Percentiles rank a stretch among this genome's conserved stretches.
Conservation (phyloP, 2,113 vertebrate species). For the Apodemus speciosus region DNA sequence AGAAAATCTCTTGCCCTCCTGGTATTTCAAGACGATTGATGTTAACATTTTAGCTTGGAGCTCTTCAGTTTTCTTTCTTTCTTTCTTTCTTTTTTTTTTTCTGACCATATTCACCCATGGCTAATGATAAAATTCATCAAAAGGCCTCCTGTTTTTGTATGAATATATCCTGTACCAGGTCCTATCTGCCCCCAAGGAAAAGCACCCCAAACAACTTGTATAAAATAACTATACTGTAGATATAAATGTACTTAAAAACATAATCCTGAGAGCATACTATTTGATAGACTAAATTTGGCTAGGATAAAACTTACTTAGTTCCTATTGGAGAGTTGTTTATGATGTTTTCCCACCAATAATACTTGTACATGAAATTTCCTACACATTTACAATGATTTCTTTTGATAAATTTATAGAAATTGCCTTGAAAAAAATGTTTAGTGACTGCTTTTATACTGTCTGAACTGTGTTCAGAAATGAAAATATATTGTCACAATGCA, state of each 20-base stretch:
- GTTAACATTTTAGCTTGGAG: background rate
- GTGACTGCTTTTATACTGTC: background rate
- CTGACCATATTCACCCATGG: background rate
- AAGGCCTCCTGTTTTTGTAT: background rate
- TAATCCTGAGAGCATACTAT: background rate
- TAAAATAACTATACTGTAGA: background rate
- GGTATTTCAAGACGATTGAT: background rate
- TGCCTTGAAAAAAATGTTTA: slow-evolving; percentile 18
- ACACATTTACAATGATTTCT: slow-evolving; percentile 7
- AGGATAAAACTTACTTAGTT: slow-evolving; percentile 1
- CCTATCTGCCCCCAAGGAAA: background rate
- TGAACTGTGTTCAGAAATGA: background rate
- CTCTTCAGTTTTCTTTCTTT: too few species aligned
- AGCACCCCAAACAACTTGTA: background rate
- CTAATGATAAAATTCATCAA: background rate
- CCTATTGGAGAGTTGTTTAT: slow-evolving; percentile 16
- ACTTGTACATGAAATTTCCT: background rate
- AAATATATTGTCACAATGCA: background rate
- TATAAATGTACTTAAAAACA: background rate
- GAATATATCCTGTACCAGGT: background rate
- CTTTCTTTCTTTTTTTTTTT: background rate
- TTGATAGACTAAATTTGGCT: background rate
- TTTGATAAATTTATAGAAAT: slow-evolving; percentile 39
- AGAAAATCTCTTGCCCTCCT: background rate
- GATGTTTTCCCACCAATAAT: slow-evolving; percentile 11